These are phyloP conservation scores for Apoderus coryli DNA, from an alignment of 2,888 invertebrate species.

Conservation along the genomic window DNA sequence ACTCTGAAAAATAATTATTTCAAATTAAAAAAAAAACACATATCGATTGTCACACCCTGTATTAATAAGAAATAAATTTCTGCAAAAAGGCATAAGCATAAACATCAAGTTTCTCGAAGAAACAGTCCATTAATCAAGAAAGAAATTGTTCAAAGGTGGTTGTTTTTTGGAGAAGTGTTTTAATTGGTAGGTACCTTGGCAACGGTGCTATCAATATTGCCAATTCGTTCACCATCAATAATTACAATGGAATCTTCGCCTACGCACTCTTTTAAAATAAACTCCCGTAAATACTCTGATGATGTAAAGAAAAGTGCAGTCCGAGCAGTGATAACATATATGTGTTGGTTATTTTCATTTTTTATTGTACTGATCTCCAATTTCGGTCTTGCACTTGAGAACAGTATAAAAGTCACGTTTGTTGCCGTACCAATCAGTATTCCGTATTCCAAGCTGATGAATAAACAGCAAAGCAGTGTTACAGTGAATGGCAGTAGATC, in stretches of 20 bases:
- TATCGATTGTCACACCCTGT: not conserved
- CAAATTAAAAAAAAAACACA: not conserved
- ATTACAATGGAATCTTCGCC: constrained; percentile 25
- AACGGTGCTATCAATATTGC: constrained; percentile 45
- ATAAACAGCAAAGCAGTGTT: constrained; percentile 42
- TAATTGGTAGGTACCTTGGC: too few species aligned
- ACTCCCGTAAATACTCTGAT: constrained; percentile 53
- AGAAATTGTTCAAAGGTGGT: too few species aligned
- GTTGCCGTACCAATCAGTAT: constrained; percentile 42
- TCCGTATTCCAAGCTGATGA: constrained; percentile 49
- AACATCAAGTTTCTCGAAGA: too few species aligned
- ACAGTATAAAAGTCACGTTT: constrained; percentile 38
- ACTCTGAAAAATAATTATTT: constrained; percentile 33
- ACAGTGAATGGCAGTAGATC: constrained; percentile 43
- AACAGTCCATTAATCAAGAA: too few species aligned
- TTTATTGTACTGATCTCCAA: constrained; percentile 23
- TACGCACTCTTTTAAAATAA: constrained; percentile 29
- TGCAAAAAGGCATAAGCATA: too few species aligned
- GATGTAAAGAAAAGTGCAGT: constrained; percentile 67
- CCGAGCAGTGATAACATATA: constrained; percentile 50
- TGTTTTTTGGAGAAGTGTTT: too few species aligned
- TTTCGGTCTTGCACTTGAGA: constrained; percentile 37
- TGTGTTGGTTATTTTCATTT: constrained; percentile 30
- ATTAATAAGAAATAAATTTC: too few species aligned
- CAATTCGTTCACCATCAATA: constrained; percentile 39